phyloP scores from a whole-genome alignment of 2,113 vertebrate species.

The Ranitomeya imitator region DNA sequence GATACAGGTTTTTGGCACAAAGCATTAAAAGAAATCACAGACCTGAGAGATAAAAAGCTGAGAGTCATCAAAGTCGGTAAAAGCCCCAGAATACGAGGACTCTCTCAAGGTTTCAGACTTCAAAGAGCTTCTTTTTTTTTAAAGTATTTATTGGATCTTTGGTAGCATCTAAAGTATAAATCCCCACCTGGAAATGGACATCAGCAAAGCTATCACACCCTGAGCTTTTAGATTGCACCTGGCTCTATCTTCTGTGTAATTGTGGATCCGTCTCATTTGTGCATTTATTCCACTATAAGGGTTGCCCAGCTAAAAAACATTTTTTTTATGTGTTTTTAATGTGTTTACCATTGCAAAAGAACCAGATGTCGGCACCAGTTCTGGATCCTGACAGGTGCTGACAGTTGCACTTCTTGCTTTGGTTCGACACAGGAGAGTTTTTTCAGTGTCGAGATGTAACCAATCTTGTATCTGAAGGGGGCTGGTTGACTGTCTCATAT shows the following conservation, averaged over 20 bases:
- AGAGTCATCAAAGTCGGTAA: slow-evolving; percentile 37
- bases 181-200: background rate
- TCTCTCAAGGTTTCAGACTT: slow-evolving; percentile 10
- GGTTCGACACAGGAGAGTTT: no score
- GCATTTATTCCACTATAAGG: background rate
- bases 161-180: background rate
- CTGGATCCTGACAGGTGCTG: no score
- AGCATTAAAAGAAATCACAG: slow-evolving; percentile 33
- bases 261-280: background rate
- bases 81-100: slow-evolving; percentile 2
- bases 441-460: no score
- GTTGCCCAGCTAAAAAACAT: no score
- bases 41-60: slow-evolving; percentile 33
- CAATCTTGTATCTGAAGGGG: no score
- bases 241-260: background rate
- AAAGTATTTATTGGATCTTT: slow-evolving; percentile 4
- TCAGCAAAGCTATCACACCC: background rate
- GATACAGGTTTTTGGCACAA: slow-evolving; percentile 38
- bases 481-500: no score
- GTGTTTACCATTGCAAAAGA: no score
- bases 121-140: slow-evolving; percentile 17
- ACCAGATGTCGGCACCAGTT: no score
- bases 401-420: no score
- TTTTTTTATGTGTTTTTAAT: no score
- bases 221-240: background rate